Evolutionary conservation across 2,797 vertebrate species (phyloP).

Genomic region (Sebastes itinus): DNA sequence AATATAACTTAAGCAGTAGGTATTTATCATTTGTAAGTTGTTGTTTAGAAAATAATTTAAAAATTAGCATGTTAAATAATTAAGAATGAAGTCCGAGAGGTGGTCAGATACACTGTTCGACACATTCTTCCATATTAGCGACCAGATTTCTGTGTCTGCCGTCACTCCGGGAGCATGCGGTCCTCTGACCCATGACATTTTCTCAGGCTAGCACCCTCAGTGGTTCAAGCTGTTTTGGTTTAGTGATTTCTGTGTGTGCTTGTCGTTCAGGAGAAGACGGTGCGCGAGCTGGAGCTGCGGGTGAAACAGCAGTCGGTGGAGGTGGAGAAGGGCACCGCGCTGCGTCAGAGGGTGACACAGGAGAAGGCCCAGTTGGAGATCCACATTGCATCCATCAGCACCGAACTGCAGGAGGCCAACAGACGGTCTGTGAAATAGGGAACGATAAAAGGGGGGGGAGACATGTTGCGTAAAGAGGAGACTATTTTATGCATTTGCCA

Average conservation of each 20-base stretch:
- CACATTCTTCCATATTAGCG: neutral
- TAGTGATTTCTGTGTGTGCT: conserved; percentile 7
- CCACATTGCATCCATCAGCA: conserved; percentile 74
- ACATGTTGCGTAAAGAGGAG: neutral
- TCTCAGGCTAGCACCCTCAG: neutral
- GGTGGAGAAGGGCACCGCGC: conserved; percentile 86
- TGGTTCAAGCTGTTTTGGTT: conserved; percentile 14
- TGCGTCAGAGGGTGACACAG: conserved; percentile 87
- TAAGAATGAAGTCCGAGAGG: neutral
- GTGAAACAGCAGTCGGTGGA: conserved; percentile 90
- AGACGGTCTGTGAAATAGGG: conserved; percentile 64
- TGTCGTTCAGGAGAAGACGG: conserved; percentile 83
- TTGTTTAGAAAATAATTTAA: neutral
- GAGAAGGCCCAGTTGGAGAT: conserved; percentile 90
- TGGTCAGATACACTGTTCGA: neutral
- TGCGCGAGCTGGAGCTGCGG: conserved; percentile 87
- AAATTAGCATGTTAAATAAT: neutral
- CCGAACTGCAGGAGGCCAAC: conserved; percentile 88
- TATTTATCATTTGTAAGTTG: neutral
- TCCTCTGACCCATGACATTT: conserved; percentile 18
- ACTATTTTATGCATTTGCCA: neutral
- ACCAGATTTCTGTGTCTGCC: neutral
- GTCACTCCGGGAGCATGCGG: neutral
- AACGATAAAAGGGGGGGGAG: neutral
- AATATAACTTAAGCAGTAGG: neutral